Conservation (phyloP, 2,797 vertebrate species). For the Anabacerthia variegaticeps region DNA sequence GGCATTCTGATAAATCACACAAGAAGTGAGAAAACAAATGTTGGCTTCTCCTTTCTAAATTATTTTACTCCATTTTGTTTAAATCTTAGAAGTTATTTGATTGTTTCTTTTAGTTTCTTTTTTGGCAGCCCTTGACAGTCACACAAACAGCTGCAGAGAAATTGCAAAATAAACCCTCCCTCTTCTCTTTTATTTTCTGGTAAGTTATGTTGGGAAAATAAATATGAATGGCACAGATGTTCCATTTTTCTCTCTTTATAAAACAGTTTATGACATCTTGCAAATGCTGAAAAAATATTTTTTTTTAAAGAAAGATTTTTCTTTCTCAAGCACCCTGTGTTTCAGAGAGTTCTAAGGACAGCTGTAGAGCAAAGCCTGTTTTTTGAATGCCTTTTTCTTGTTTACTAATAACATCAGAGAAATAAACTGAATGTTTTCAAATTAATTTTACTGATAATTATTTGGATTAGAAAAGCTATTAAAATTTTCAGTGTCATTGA, state of each 20-base stretch:
- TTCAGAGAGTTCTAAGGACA: conserved; percentile 2
- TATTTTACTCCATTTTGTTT: conserved; percentile 57
- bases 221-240: conserved; percentile 57
- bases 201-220: conserved; percentile 66
- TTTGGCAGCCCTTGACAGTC: conserved; percentile 1
- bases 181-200: conserved; percentile 52
- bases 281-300: conserved; percentile 39
- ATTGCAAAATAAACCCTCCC: conserved; percentile 35
- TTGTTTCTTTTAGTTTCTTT: conserved; percentile 55
- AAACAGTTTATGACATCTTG: conserved; percentile 60
- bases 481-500: background rate
- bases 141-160: conserved; percentile 49
- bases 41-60: conserved; percentile 22
- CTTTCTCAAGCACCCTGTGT: background rate
- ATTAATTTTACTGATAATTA: background rate
- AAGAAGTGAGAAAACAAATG: conserved; percentile 24
- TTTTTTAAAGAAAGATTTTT: conserved; percentile 31
- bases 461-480: conserved; percentile 6
- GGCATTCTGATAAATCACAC: background rate
- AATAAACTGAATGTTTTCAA: background rate
- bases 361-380: background rate
- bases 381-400: background rate
- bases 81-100: conserved; percentile 43
- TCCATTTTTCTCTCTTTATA: conserved; percentile 20
- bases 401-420: conserved; percentile 23